Conservation (phyloP, 2,113 vertebrate species). For the Aspiorhynchus laticeps region DNA sequence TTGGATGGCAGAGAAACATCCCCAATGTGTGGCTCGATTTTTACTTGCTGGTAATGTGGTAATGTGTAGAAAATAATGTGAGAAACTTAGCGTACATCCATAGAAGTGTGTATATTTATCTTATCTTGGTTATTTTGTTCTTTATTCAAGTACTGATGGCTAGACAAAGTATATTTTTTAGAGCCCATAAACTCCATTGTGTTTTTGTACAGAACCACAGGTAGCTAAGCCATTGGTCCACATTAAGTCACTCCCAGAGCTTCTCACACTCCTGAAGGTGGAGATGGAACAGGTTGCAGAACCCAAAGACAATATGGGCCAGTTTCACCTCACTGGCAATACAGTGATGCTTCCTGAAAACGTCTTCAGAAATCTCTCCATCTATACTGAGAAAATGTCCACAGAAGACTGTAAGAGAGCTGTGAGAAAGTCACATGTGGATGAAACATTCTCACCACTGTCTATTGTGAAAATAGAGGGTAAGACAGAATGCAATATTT, state of each 20-base stretch:
- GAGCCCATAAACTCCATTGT: background rate
- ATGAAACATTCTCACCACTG: slow-evolving; percentile 66
- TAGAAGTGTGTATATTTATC: background rate
- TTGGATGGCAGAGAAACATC: slow-evolving; percentile 75
- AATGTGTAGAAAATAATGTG: background rate
- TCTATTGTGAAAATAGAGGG: slow-evolving; percentile 55
- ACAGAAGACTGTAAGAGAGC: slow-evolving; percentile 3
- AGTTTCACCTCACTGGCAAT: background rate
- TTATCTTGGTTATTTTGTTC: background rate
- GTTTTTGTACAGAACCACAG: slow-evolving; percentile 66
- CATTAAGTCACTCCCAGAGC: slow-evolving; percentile 63
- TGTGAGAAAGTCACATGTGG: slow-evolving; percentile 8
- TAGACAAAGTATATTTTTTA: background rate
- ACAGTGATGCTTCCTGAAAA: background rate
- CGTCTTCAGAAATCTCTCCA: slow-evolving; percentile 25
- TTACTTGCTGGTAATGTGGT: slow-evolving; percentile 72
- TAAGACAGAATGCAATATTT: slow-evolving; percentile 52
- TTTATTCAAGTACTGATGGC: background rate
- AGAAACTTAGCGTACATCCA: background rate
- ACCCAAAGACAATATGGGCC: slow-evolving; percentile 9
- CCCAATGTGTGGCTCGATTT: slow-evolving; percentile 55
- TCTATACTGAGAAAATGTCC: slow-evolving; percentile 60
- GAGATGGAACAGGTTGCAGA: slow-evolving; percentile 12
- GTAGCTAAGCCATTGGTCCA: slow-evolving; percentile 26
- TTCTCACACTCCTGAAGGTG: slow-evolving; percentile 34